Conservation (phyloP, 2,888 invertebrate genomes). For the Aricia artaxerxes region DNA sequence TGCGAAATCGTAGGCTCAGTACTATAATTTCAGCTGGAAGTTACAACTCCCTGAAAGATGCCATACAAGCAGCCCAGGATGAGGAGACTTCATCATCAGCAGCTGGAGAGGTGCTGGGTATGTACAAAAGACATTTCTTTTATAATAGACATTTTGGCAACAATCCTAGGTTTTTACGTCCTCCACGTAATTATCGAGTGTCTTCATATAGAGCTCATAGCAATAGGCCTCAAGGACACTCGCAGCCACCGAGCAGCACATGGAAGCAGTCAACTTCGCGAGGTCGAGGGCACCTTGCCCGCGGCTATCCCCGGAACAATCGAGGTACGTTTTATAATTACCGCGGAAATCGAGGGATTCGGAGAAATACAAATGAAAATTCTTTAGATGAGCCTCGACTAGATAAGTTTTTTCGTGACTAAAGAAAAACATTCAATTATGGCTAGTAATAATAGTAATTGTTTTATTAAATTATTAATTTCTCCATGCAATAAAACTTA, state of each 20-base stretch:
- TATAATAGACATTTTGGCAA: neutral
- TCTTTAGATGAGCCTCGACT: neutral
- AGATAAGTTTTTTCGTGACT: conserved; percentile 28
- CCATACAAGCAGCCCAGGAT: conserved; percentile 24
- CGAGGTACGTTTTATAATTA: neutral
- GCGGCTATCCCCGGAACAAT: neutral
- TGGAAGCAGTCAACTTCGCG: no score
- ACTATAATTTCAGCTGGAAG: conserved; percentile 21
- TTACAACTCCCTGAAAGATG: conserved; percentile 26
- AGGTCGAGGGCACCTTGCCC: no score
- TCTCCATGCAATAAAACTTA: neutral
- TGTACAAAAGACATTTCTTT: conserved; percentile 4
- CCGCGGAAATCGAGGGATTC: conserved; percentile 1
- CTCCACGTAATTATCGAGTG: neutral
- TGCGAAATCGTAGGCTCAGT: neutral
- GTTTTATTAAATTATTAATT: conserved; percentile 14
- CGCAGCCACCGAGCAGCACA: neutral
- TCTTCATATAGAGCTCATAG: neutral
- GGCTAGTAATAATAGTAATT: conserved; percentile 26
- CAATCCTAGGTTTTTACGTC: neutral
- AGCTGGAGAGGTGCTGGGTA: neutral
- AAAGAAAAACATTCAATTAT: conserved; percentile 18
- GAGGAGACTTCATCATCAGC: neutral
- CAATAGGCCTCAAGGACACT: neutral
- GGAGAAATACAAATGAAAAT: neutral